Evolutionary conservation across 2,888 invertebrate species (phyloP), one percentile per base, ranked within the genome.

Genomic region (Escarpia spicata): DNA sequence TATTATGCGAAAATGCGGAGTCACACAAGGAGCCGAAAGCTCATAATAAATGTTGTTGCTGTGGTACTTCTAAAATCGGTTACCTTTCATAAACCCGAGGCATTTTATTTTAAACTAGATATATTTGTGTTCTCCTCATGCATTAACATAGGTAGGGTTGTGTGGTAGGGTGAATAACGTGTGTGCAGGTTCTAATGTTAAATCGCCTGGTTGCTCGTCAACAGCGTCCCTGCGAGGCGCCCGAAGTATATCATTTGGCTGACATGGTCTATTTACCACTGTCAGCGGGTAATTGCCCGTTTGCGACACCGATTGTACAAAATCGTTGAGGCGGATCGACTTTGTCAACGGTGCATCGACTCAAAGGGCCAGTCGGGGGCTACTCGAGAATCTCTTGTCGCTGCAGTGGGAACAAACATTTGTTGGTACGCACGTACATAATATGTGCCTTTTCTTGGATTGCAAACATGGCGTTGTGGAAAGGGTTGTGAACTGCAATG

Each of bases 221-320:
- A 19, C 75, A 75, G 75, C 75, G 75, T 75, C 75, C 19, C 75
- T 75, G 75, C 0, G 26, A 75, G 26, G 75, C 26, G 26, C 26
- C 75, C 75, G 75, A n/a, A 75, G 26, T 75, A 75, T 75, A n/a
- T 75, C n/a, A 75, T 19, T 75, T 75, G 75, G 75, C n/a, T 75
- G 75, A 75, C 75, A 26, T 26, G 75, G 75, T 75, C 75, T 75
- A 75, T 75, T 75, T 75, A 75, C 75, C 26, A 75, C 19, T 75
- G 75, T 75, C 75, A 75, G 75, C 75, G 75, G 75, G 75, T 75
- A 75, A 75, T 75, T 75, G 75, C 75, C 75, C 19, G 75, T 75
- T 75, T 19, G 75, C n/a, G 75, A 75, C 75, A 75, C 19, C 75
- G 75, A 75, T 75, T 75, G 75, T 75, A 75, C 26, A 26, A 75